These are phyloP conservation scores for Yponomeuta cagnagella DNA, from an alignment of 2,888 invertebrate genomes.

Conservation along the genomic window DNA sequence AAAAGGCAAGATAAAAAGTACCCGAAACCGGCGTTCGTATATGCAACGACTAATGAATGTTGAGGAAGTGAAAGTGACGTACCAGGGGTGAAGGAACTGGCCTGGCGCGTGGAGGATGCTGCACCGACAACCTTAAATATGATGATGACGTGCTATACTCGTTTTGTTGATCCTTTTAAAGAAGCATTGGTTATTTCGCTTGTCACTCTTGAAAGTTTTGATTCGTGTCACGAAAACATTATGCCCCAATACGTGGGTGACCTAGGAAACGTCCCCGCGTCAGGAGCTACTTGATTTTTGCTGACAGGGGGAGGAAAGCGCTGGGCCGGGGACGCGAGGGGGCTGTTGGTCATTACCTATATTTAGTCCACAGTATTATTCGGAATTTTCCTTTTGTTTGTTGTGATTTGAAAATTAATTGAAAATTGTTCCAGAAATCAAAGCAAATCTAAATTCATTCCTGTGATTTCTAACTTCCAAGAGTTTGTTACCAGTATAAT, in stretches of 20 bases:
- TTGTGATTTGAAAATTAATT: background rate
- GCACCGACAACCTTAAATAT: too few relatives aligned
- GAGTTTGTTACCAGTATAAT: background rate
- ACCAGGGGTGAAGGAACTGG: too few relatives aligned
- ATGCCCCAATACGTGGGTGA: background rate
- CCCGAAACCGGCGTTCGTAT: too few relatives aligned
- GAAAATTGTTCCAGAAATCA: background rate
- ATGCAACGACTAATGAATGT: too few relatives aligned
- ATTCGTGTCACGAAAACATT: too few relatives aligned
- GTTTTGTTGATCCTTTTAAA: too few relatives aligned
- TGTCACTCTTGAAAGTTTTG: too few relatives aligned
- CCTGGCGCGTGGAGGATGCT: too few relatives aligned
- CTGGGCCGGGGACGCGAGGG: background rate
- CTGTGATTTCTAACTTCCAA: background rate
- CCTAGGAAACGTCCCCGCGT: background rate
- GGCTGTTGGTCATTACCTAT: background rate
- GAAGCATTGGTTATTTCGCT: too few relatives aligned
- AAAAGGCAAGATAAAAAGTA: too few relatives aligned
- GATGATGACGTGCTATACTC: too few relatives aligned
- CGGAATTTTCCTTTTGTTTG: background rate
- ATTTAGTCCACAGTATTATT: background rate
- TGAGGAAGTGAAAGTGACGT: too few relatives aligned
- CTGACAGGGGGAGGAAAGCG: background rate
- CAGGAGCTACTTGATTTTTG: background rate
- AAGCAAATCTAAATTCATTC: background rate